Conservation (phyloP, 1,140 invertebrate species). For the Popillia japonica region DNA sequence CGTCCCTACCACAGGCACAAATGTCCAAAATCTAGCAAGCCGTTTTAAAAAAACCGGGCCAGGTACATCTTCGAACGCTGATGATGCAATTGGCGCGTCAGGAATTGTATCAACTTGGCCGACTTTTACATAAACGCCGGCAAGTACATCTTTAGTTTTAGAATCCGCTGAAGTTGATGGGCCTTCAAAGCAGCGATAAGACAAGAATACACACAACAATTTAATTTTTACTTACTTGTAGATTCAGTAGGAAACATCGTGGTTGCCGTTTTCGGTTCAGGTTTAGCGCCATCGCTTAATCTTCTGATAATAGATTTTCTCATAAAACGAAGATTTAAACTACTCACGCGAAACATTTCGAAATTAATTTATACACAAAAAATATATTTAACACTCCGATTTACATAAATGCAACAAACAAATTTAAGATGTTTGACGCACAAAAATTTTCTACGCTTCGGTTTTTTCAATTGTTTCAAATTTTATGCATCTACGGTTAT, state of each 20-base stretch:
- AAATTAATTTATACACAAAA: constrained; percentile 1
- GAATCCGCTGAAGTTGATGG: neutral
- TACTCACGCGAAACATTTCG: constrained; percentile 25
- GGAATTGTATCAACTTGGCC: constrained; percentile 39
- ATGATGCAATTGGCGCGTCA: constrained; percentile 13
- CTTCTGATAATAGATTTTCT: constrained; percentile 5
- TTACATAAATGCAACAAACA: neutral
- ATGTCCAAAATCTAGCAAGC: constrained; percentile 67
- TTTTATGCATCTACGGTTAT: neutral
- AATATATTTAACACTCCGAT: neutral
- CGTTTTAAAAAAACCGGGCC: constrained; percentile 67
- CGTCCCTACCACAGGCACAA: constrained; percentile 68
- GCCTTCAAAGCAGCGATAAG: neutral
- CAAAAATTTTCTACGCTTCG: constrained; percentile 11
- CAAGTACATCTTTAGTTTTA: neutral
- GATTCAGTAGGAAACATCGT: neutral
- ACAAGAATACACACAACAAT: neutral
- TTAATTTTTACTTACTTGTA: neutral
- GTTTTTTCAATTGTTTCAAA: constrained; percentile 28
- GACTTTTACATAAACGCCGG: constrained; percentile 37
- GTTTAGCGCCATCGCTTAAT: constrained; percentile 30
- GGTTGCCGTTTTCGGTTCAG: constrained; percentile 18
- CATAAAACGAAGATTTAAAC: constrained; percentile 28
- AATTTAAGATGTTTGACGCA: constrained; percentile 17
- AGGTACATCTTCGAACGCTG: constrained; percentile 68